Evolutionary conservation across 2,888 invertebrate species (phyloP).

Genomic region (Poecilobothrus nobilitatus): DNA sequence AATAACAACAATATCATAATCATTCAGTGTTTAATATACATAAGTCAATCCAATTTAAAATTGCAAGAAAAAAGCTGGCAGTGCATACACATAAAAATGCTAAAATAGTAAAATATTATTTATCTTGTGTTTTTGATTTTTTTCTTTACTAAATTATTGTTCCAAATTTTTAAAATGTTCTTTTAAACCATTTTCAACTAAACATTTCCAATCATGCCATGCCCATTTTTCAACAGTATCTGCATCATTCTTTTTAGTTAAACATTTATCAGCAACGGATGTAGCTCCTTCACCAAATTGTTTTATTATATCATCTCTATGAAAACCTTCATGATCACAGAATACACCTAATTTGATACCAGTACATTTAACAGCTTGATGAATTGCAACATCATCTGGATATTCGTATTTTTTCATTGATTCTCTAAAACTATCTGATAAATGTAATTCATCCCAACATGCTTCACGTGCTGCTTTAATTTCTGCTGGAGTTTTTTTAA

Average conservation of each 20-base stretch:
- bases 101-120: no score
- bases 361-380: conserved; percentile 33
- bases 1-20: background rate
- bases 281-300: conserved; percentile 28
- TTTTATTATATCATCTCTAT: conserved; percentile 36
- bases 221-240: background rate
- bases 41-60: no score
- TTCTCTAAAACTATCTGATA: conserved; percentile 26
- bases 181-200: background rate
- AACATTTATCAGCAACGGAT: background rate
- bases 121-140: no score
- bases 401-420: conserved; percentile 32
- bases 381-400: conserved; percentile 33
- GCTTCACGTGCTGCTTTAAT: conserved; percentile 32
- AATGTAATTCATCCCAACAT: conserved; percentile 30
- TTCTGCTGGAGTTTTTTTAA: conserved; percentile 25
- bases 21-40: background rate
- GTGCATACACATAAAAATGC: no score
- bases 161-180: background rate
- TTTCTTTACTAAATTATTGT: background rate
- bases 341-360: conserved; percentile 34
- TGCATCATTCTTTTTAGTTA: background rate
- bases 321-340: conserved; percentile 33
- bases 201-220: background rate
- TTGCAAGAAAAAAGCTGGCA: no score